A percentile compares a stretch with the other conserved stretches of the same genome.
Evolutionary conservation across 2,113 vertebrate genomes (phyloP).

Genomic region (Phyllostomus hastatus): DNA sequence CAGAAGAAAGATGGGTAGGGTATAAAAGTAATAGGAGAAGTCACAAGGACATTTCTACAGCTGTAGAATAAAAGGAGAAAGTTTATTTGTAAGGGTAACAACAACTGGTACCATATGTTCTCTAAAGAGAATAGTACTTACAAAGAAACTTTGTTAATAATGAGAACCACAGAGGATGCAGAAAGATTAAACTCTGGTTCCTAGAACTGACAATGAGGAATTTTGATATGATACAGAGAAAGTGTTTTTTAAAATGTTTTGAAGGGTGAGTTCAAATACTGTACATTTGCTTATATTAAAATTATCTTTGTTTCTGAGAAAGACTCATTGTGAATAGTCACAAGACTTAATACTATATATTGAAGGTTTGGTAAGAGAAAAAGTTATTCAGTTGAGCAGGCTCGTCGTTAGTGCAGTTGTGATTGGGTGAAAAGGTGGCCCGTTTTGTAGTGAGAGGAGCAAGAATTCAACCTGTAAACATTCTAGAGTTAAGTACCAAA

Average conservation of each 20-base stretch:
- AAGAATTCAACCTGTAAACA: slow-evolving; percentile 61
- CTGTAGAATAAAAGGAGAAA: neutral
- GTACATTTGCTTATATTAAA: neutral
- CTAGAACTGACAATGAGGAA: neutral
- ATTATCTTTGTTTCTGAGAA: neutral
- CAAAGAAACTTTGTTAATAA: neutral
- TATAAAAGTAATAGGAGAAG: neutral
- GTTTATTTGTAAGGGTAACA: neutral
- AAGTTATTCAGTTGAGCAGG: neutral
- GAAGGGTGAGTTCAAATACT: neutral
- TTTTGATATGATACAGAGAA: neutral
- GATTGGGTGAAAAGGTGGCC: neutral
- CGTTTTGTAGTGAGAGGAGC: slow-evolving; percentile 24
- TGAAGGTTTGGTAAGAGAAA: neutral
- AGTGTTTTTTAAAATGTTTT: neutral
- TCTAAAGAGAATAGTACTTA: neutral
- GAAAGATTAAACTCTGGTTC: neutral
- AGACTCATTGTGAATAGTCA: neutral
- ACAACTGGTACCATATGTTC: neutral
- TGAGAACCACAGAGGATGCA: neutral
- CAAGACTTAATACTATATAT: neutral
- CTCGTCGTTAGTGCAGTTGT: neutral
- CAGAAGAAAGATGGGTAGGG: neutral
- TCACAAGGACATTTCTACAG: neutral
- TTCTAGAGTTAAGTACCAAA: slow-evolving; percentile 48